A percentile compares a stretch with the other conserved stretches of the same genome.
Conservation (phyloP, 2,797 vertebrate species). For the Urophycis tenuis region DNA sequence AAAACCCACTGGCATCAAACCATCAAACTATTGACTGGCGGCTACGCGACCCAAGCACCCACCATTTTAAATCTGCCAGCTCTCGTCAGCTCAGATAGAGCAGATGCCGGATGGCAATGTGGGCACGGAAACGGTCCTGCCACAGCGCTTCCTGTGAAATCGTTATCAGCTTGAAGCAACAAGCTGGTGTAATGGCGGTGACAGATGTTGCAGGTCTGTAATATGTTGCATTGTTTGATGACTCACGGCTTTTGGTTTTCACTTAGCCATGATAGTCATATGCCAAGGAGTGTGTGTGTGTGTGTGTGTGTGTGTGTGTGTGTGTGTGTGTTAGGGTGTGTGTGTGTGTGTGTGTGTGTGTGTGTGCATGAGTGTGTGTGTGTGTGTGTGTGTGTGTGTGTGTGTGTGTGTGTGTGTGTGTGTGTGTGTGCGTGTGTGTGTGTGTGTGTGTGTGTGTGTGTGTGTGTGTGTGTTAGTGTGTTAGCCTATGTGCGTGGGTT, state of each 20-base stretch:
- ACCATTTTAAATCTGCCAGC: background rate
- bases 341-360: background rate
- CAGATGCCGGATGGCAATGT: background rate
- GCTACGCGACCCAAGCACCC: background rate
- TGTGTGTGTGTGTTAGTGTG: background rate
- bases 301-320: background rate
- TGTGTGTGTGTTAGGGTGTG: background rate
- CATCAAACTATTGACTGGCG: background rate
- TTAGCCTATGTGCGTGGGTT: no score
- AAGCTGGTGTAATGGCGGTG: background rate
- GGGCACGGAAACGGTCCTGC: background rate
- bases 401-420: background rate
- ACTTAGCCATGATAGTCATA: background rate
- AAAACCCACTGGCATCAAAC: background rate
- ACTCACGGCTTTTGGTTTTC: background rate
- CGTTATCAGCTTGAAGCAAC: background rate
- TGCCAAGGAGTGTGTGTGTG: no score
- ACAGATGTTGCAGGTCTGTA: background rate
- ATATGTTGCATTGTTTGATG: background rate
- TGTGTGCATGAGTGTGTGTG: constrained; percentile 4
- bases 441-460: background rate
- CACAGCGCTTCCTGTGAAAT: background rate
- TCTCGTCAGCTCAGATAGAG: background rate
- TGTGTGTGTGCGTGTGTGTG: background rate
- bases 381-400: background rate